Percentiles rank a stretch among this genome's conserved stretches.
Evolutionary conservation across 2,797 vertebrate species (phyloP).

Genomic region (Simalia tracyae): DNA sequence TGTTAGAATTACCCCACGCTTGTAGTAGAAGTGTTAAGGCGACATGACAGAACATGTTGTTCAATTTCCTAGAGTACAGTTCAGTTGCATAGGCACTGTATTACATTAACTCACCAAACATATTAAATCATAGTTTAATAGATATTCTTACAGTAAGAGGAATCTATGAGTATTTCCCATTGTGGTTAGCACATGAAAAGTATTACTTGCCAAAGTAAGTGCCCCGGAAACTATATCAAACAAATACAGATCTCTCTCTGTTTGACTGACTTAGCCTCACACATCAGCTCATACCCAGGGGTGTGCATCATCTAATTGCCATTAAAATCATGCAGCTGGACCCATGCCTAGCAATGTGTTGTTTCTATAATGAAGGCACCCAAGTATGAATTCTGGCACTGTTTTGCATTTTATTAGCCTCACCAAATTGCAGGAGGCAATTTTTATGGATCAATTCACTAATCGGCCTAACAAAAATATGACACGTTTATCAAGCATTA

Average conservation of each 20-base stretch:
- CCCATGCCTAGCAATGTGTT: not conserved
- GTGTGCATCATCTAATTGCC: not conserved
- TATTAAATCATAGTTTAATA: not conserved
- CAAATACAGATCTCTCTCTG: not conserved
- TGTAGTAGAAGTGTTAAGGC: too few species aligned
- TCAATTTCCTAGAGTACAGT: not conserved
- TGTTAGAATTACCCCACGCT: too few species aligned
- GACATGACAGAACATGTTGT: not conserved
- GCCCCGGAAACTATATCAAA: not conserved
- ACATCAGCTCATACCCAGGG: not conserved
- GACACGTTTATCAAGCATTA: not conserved
- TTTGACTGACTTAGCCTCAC: not conserved
- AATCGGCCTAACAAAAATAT: constrained; percentile 15
- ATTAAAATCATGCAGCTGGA: constrained; percentile 20
- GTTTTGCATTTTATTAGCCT: not conserved
- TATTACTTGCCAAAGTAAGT: not conserved
- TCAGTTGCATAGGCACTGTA: not conserved
- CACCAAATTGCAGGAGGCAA: not conserved
- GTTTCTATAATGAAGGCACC: constrained; percentile 17
- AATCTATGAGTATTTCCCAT: not conserved
- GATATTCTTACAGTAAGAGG: not conserved
- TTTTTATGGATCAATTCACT: constrained; percentile 10
- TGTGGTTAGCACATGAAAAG: not conserved
- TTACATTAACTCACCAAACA: not conserved
- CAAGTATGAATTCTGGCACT: constrained; percentile 3